phyloP scores from a whole-genome alignment of 2,888 invertebrate species.

The Isoperla grammatica region DNA sequence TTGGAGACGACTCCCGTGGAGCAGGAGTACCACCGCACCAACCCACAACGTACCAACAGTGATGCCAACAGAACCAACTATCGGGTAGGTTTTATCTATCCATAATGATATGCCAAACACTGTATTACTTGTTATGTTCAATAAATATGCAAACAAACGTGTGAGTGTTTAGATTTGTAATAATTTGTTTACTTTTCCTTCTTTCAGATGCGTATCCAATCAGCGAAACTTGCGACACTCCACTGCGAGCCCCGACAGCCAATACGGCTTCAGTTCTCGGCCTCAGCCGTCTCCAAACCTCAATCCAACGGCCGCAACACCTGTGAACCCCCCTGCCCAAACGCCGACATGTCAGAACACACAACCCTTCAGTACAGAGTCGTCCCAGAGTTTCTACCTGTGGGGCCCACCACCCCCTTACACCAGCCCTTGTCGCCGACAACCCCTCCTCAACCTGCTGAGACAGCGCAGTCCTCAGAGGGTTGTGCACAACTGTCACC shows the following conservation, averaged over 20 bases:
- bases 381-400: slow-evolving; percentile 46
- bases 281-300: slow-evolving; percentile 15
- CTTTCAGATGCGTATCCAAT: neutral
- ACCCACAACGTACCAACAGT: neutral
- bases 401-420: slow-evolving; percentile 91
- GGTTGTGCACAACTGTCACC: slow-evolving; percentile 3
- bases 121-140: too few relatives aligned
- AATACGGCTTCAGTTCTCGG: slow-evolving; percentile 56
- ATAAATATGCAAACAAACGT: too few relatives aligned
- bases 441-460: slow-evolving; percentile 21
- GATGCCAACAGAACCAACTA: too few relatives aligned
- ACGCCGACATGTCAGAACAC: slow-evolving; percentile 33
- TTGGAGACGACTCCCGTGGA: slow-evolving; percentile 45
- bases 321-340: slow-evolving; percentile 15
- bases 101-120: too few relatives aligned
- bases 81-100: too few relatives aligned
- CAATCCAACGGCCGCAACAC: slow-evolving; percentile 50
- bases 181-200: neutral
- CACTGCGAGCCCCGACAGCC: slow-evolving; percentile 70
- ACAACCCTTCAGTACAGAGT: neutral
- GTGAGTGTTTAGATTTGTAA: too few relatives aligned
- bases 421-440: slow-evolving; percentile 35
- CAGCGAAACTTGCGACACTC: slow-evolving; percentile 37
- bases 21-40: slow-evolving; percentile 33
- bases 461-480: slow-evolving; percentile 14